Conservation (phyloP, 2,113 vertebrate species). For the Stegastes partitus region DNA sequence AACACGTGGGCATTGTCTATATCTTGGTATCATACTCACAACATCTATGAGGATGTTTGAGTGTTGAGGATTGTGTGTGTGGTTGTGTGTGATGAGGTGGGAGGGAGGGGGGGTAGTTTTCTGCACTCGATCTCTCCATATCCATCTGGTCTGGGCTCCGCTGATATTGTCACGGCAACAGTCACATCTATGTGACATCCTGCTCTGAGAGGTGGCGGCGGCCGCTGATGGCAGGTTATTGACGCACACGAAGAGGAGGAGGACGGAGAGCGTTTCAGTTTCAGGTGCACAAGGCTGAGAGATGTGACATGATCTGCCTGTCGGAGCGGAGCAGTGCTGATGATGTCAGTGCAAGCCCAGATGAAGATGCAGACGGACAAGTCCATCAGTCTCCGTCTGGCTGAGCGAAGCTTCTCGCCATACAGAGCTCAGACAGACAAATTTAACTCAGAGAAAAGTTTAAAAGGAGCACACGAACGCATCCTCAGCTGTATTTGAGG, state of each 20-base stretch:
- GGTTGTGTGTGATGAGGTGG: conserved; percentile 3
- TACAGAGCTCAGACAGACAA: conserved; percentile 3
- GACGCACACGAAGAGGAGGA: conserved; percentile 57
- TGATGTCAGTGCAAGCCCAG: conserved; percentile 32
- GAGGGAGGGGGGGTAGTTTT: conserved; percentile 25
- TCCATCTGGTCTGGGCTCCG: conserved; percentile 55
- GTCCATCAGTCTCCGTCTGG: conserved; percentile 46
- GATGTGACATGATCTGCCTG: conserved; percentile 68
- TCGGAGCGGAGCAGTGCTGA: conserved; percentile 41
- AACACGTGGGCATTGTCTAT: too few relatives aligned
- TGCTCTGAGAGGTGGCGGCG: conserved; percentile 82
- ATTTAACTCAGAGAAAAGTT: conserved; percentile 40
- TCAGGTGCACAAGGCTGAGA: conserved; percentile 61
- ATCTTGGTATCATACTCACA: background rate
- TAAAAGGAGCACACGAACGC: conserved; percentile 7
- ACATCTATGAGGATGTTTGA: background rate
- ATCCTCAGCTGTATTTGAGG: conserved; percentile 28
- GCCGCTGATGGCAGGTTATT: conserved; percentile 81
- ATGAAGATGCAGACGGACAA: conserved; percentile 67
- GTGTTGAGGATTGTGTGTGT: conserved; percentile 9
- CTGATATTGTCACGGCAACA: conserved; percentile 86
- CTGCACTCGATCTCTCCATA: conserved; percentile 57
- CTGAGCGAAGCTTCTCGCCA: background rate
- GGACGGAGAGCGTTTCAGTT: conserved; percentile 43
- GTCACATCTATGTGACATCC: conserved; percentile 89